Conservation (phyloP, 2,113 vertebrate genomes). For the Clarias gariepinus region DNA sequence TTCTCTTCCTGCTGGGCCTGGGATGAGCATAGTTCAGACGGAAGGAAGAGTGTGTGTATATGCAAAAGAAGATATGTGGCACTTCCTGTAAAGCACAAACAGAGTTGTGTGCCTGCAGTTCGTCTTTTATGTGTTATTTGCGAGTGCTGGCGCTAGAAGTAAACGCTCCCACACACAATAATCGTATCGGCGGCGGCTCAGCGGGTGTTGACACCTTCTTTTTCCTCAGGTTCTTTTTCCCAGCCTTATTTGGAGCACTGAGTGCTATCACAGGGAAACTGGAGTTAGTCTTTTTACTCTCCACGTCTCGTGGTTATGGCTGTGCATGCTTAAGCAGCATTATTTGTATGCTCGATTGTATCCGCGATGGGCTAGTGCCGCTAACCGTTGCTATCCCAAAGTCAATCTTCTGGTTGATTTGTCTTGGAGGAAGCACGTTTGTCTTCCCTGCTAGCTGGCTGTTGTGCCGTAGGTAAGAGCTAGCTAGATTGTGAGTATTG, state of each 20-base stretch:
- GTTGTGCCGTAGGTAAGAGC: neutral
- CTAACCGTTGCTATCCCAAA: neutral
- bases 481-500: neutral
- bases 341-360: neutral
- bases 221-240: conserved; percentile 5
- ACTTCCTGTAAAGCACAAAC: conserved; percentile 24
- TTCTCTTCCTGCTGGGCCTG: conserved; percentile 71
- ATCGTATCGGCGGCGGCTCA: neutral
- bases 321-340: neutral
- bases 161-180: neutral
- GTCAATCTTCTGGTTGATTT: too few relatives aligned
- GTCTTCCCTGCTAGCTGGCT: neutral
- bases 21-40: conserved; percentile 61
- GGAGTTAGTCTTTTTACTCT: conserved; percentile 1
- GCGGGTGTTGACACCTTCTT: conserved; percentile 5
- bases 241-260: neutral
- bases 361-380: neutral
- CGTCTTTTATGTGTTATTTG: conserved; percentile 34
- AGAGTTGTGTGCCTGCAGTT: conserved; percentile 19
- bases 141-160: neutral
- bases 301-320: neutral
- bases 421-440: neutral
- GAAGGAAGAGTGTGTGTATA: conserved; percentile 46
- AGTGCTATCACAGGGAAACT: neutral
- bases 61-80: conserved; percentile 39